Percentiles rank a stretch among this genome's conserved stretches.
These are phyloP conservation scores for Megaceryle torquata DNA, from an alignment of 2,113 vertebrate genomes.

Conservation along the genomic window DNA sequence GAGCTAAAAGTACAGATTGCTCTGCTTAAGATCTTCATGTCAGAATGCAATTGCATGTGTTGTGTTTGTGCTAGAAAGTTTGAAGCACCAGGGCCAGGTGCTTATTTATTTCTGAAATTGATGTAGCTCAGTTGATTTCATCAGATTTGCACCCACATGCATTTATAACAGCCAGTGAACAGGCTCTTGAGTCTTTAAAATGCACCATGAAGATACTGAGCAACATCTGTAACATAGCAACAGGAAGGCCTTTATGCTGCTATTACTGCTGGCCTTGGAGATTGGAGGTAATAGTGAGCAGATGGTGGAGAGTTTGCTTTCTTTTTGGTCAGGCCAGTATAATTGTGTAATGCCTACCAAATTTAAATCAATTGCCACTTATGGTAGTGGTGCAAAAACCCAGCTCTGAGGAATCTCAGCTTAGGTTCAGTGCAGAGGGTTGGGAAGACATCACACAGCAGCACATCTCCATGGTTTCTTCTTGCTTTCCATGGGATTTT, in stretches of 20 bases:
- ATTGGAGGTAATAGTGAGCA: neutral
- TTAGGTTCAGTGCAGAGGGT: neutral
- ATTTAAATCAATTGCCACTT: neutral
- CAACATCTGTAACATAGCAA: conserved; percentile 17
- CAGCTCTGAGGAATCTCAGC: neutral
- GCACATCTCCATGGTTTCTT: neutral
- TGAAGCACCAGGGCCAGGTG: neutral
- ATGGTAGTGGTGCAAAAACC: neutral
- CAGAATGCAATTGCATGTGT: neutral
- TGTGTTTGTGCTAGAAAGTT: neutral
- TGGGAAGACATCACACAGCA: neutral
- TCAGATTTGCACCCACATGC: neutral
- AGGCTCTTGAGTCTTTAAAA: neutral
- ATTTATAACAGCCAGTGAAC: neutral
- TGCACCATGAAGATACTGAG: neutral
- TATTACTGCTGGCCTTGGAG: neutral
- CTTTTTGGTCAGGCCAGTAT: neutral
- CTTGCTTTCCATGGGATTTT: neutral
- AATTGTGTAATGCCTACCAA: neutral
- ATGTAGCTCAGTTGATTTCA: neutral
- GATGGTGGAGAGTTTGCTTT: neutral
- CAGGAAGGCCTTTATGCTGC: neutral
- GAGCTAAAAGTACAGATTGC: neutral
- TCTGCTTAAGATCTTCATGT: neutral
- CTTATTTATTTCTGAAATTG: neutral